phyloP scores from a whole-genome alignment of 2,888 invertebrate species.

The Tetranychus piercei region DNA sequence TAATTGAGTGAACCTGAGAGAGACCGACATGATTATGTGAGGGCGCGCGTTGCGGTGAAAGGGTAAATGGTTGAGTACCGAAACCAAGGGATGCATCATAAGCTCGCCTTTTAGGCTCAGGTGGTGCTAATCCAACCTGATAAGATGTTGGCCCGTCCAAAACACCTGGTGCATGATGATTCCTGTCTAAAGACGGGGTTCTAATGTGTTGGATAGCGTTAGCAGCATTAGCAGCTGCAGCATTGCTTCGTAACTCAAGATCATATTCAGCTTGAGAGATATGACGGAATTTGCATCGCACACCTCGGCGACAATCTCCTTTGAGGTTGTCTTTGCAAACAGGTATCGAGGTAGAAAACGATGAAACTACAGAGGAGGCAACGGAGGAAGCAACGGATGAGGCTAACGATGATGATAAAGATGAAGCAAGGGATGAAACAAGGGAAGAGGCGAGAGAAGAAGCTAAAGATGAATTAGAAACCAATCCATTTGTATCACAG shows the following conservation, averaged over 20 bases:
- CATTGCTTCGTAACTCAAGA: constrained; percentile 12
- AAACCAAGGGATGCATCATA: background rate
- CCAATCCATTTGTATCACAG: constrained; percentile 22
- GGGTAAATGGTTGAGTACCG: too few species aligned
- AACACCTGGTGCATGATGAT: background rate
- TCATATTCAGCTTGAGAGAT: constrained; percentile 22
- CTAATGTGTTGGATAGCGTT: background rate
- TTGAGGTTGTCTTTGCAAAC: constrained; percentile 45
- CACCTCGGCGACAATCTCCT: constrained; percentile 40
- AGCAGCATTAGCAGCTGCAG: background rate
- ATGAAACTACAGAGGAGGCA: too few species aligned
- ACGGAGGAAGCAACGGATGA: too few species aligned
- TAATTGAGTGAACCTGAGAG: too few species aligned
- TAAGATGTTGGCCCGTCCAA: background rate
- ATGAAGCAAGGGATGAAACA: too few species aligned
- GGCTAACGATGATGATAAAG: too few species aligned
- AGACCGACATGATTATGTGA: too few species aligned
- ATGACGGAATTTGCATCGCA: constrained; percentile 39
- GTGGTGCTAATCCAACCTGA: too few species aligned
- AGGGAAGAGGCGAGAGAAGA: too few species aligned
- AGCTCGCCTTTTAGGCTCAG: constrained; percentile 25
- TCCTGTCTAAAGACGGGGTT: background rate
- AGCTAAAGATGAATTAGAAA: too few species aligned
- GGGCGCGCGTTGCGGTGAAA: too few species aligned
- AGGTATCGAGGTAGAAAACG: constrained; percentile 29